Base-by-base conservation (phyloP, 2,888 invertebrate genomes). In the Neoitamus cyanurus region DNA sequence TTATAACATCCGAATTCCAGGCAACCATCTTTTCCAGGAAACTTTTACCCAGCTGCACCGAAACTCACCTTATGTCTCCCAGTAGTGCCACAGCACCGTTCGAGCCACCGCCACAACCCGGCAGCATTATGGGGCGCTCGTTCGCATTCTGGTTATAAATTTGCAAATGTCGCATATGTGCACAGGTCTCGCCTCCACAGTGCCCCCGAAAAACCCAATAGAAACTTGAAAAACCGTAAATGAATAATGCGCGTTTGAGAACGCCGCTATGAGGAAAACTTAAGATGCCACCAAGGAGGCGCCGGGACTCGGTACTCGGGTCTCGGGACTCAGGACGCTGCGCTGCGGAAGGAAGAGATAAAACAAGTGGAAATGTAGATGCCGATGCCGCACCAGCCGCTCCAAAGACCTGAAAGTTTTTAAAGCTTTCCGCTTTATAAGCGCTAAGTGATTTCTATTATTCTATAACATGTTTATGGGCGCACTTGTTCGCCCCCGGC, bases 161-260 rank as follows among this genome's bases (percentile, higher is more conserved):
- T 86, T 86, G 84, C 83, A 86, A 86, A 86, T 86, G 86, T 86
- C 86, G 86, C 86, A 86, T 86, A 86, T 86, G 86, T 86, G 86
- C 83, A 82, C 31, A 37, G 82, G 36, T 15, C 34, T 31, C 34
- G 58, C 37, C 28, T 36, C 30, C 37, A 77, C 9, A 30, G 42
- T 13, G 69, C 48, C 28, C 84, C 78, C 75, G 68, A 75, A 75
- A 84, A 84, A 84, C 84, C 84, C 78, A 83, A 70, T 84, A 83
- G 84, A 84, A 85, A 78, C 77, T 85, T 84, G 77, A 80, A 72
- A 84, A 85, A 85, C 78, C 85, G 83, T 85, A 84, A 84, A 85
- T 85, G 85, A 85, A 85, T 84, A 85, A 85, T 85, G 85, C 85
- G 77, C 84, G 77, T 80, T 83, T 37, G 84, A 83, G 83, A 85